Evolutionary conservation across 2,113 vertebrate genomes (phyloP), one percentile per base, ranked within the genome.

Genomic region (Neopipo cinnamomea): DNA sequence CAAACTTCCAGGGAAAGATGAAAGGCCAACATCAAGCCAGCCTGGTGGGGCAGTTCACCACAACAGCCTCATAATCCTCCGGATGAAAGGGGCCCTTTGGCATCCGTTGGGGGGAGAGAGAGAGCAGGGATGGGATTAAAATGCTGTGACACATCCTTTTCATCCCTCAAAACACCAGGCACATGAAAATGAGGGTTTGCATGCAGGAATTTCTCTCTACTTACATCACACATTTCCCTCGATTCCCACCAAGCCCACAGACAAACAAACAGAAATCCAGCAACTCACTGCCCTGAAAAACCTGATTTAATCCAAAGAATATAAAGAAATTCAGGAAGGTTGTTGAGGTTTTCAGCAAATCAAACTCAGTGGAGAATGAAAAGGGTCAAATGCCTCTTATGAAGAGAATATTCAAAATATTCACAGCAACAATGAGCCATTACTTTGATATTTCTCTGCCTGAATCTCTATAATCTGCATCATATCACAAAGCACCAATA

Each of bases 401-500:
- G 6, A 46, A 22, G 1, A 27, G 52, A 78, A 63, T 11, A 44
- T 7, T 65, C 11, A 5, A 20, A 14, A 28, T 28, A 77, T 19
- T 49, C 33, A 37, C 5, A 59, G 61, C 49, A 66, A 21, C 8
- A 61, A 41, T 0, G 0, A 66, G 15, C 7, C 46, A 12, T 13
- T 12, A 27, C 6, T 22, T 11, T 14, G 30, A 2, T n/a, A 59
- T 42, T 79, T 44, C 47, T 42, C 28, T 47, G 56, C 59, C 61
- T 55, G 25, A 49, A 71, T 21, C 8, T 28, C 39, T 20, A 11
- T 2, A 52, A 1, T 17, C 37, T 11, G 52, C 30, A 42, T 15
- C 1, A 0, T 10, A 39, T 8, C 1, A 0, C 41, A 46, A 50
- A 0, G 33, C 46, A 23, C 8, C 30, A 16, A 0, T 12, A 56